Base-by-base conservation (phyloP, 2,113 vertebrate genomes). In the Esox niger region DNA sequence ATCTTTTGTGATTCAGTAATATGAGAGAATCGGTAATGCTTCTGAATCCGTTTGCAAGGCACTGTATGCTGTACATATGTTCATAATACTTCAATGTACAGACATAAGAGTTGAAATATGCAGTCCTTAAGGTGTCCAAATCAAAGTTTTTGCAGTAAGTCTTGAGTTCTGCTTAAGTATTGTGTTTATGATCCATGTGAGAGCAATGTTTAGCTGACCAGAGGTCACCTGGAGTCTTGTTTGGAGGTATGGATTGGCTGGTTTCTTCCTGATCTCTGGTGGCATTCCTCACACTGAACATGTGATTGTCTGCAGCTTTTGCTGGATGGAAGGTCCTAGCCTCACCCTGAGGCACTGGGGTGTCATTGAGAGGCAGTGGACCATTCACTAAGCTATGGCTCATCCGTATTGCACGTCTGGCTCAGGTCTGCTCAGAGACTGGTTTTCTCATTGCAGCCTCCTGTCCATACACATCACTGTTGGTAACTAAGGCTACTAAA, bases 231-330 rank as follows among this genome's bases (percentile, higher is more conserved):
- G 71, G 71, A 63, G 79, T 73, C 72, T 55, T 35, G 67, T 61
- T 69, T 13, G 43, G 76, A 66, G 64, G 60, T 72, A 65, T 29
- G 49, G 47, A 76, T 81, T 75, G 73, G 78, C 71, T 80, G 78
- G 73, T 76, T 80, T 64, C 56, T 56, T 79, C 74, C 69, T 69
- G 17, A 70, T 89, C 78, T 76, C 78, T 85, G 77, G 86, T 78
- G 84, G 86, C 69, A 75, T 62, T 47, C 65, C 79, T 79, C 61
- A 74, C 72, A 69, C 49, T 67, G 63, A 84, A 76, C 82, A 74
- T 85, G 69, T 85, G 86, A 81, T 86, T 74, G 73, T 81, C 83
- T 86, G 80, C 77, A 82, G 87, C 80, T 87, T 80, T 73, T 82
- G 87, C 79, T 87, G 81, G 74, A 81, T 58, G 71, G 75, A 79